Evolutionary conservation across 1,140 invertebrate species (phyloP), one percentile per base, ranked within the genome.

Genomic region (Stegodyphus mimosarum): DNA sequence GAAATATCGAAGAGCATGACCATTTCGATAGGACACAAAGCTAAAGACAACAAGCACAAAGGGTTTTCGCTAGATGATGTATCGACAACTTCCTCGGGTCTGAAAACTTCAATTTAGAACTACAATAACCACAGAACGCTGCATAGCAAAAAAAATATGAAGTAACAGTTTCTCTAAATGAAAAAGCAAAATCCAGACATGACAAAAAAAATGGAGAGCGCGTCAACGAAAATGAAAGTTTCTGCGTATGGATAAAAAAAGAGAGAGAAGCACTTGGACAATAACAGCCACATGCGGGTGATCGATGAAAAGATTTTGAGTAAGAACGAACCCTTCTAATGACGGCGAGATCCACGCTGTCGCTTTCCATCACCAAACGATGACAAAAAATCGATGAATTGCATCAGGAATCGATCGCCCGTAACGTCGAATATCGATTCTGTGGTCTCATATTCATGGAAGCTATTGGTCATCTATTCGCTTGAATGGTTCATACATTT

Each of bases 381-480:
- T 81, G 78, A 81, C 69, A 63, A 81, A 81, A 81, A 71, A 81
- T 81, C 78, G 33, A 81, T 72, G 67, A 81, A 81, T 81, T 69
- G 78, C 53, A 72, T 81, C 78, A 81, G 55, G 52, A 81, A 81
- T 81, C 78, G 78, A 81, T 81, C 78, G 78, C 50, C 69, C 55
- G 70, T 64, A 81, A 81, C 69, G 78, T 81, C 78, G 78, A 81
- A 60, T 33, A 33, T 33, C 33, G 33, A 33, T 81, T 81, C 55
- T 81, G 78, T 64, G 78, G 78, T 81, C 78, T 81, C 78, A 81
- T 81, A 81, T 17, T 13, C 17, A n/a, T 18, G 1, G 64, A 51
- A 18, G n/a, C 77, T 70, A 79, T 79, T 70, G 77, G 77, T 79
- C 77, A 79, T 79, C 70, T 66, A 70, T 70, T 79, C 66, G 33